These are phyloP conservation scores for Onychomys arenicola DNA, from an alignment of 2,797 vertebrate genomes.

Conservation along the genomic window DNA sequence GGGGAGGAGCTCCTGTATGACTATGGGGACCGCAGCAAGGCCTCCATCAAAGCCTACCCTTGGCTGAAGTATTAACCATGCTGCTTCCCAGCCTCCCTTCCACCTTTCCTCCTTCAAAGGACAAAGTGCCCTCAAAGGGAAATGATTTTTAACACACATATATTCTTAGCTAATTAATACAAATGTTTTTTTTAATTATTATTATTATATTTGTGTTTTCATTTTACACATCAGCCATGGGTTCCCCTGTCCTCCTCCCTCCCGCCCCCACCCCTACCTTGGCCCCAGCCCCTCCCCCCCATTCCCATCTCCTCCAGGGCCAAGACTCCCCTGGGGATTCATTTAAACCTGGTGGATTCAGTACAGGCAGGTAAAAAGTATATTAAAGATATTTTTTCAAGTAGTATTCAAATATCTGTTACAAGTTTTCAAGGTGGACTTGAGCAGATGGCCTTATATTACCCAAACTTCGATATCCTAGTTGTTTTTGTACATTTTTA, in stretches of 20 bases:
- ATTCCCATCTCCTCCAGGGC: no score
- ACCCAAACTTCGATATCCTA: constrained; percentile 84
- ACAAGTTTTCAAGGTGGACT: constrained; percentile 83
- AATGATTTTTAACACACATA: constrained; percentile 69
- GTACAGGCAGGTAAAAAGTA: no score
- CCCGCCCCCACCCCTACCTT: no score
- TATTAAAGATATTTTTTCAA: constrained; percentile 85
- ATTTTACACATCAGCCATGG: no score
- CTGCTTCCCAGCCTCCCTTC: not conserved
- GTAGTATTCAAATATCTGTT: constrained; percentile 84
- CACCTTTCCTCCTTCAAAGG: constrained; percentile 15
- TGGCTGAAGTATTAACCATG: constrained; percentile 93
- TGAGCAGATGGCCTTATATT: constrained; percentile 86
- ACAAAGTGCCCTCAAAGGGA: constrained; percentile 80
- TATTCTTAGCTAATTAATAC: constrained; percentile 84
- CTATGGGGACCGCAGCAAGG: constrained; percentile 95
- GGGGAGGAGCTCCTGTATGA: constrained; percentile 96
- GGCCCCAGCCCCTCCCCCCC: no score
- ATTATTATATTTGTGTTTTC: no score
- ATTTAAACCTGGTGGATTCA: no score
- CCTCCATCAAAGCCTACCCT: constrained; percentile 93
- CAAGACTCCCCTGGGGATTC: no score
- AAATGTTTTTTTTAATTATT: constrained; percentile 82
- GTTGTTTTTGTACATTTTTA: constrained; percentile 90
- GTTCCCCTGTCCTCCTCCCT: no score